phyloP scores from a whole-genome alignment of 2,888 invertebrate species.

The Melinopterus prodromus region DNA sequence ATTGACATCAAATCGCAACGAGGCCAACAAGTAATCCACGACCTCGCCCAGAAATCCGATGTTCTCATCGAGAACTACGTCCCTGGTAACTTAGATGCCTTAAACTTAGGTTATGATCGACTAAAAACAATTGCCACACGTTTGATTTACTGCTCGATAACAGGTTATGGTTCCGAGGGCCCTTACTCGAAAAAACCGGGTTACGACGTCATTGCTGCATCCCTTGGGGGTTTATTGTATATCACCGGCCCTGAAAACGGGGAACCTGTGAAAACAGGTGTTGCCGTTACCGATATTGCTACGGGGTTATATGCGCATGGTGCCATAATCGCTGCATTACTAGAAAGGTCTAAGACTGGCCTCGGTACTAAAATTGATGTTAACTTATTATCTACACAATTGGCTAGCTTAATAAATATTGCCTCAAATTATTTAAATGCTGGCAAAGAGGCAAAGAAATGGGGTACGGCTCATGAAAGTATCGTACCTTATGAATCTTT shows the following conservation, averaged over 20 bases:
- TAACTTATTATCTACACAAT: conserved; percentile 91
- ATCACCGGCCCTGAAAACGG: conserved; percentile 88
- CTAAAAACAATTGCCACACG: conserved; percentile 75
- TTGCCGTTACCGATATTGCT: conserved; percentile 91
- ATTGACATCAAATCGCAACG: conserved; percentile 79
- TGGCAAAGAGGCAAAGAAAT: conserved; percentile 76
- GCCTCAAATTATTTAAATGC: conserved; percentile 91
- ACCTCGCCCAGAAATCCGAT: conserved; percentile 81
- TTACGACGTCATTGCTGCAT: conserved; percentile 95
- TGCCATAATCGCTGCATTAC: conserved; percentile 90
- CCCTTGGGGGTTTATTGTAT: conserved; percentile 88
- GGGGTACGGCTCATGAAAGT: conserved; percentile 95
- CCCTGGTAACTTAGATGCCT: conserved; percentile 83
- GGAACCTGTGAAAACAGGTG: conserved; percentile 89
- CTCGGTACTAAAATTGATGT: conserved; percentile 93
- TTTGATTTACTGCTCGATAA: conserved; percentile 92
- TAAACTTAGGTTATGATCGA: conserved; percentile 83
- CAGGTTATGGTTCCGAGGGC: conserved; percentile 89
- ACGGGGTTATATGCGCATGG: conserved; percentile 96
- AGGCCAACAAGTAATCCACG: conserved; percentile 72
- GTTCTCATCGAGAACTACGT: conserved; percentile 93
- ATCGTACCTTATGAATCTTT: conserved; percentile 96
- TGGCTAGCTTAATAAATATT: conserved; percentile 87
- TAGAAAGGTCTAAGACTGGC: conserved; percentile 79
- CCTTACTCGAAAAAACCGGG: conserved; percentile 90